A percentile compares a stretch with the other conserved stretches of the same genome.
Conservation (phyloP, 2,888 invertebrate genomes). For the Netelia virgata region DNA sequence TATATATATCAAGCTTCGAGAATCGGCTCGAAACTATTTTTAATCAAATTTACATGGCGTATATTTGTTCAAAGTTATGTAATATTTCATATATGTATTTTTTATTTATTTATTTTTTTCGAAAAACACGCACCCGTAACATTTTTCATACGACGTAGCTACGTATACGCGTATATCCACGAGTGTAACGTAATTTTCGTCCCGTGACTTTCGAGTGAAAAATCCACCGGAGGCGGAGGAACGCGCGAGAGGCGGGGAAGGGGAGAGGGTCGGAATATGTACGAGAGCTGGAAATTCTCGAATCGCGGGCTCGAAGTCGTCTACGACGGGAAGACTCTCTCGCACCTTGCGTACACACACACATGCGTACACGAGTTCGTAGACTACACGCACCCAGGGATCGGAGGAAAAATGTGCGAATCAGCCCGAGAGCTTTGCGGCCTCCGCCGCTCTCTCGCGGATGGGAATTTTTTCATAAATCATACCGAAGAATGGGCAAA, state of each 20-base stretch:
- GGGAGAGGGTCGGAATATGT: neutral
- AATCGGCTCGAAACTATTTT: too few relatives aligned
- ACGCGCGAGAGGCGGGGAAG: neutral
- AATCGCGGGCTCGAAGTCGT: conserved; percentile 28
- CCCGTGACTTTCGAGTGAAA: conserved; percentile 22
- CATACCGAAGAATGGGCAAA: conserved; percentile 52
- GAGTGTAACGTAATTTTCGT: conserved; percentile 11
- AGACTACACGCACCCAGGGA: neutral
- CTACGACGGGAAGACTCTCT: conserved; percentile 1
- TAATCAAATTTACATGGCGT: neutral
- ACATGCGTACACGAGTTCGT: neutral
- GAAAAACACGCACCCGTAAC: neutral
- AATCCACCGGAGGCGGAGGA: conserved; percentile 1
- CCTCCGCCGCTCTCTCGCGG: neutral
- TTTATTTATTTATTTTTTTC: conserved; percentile 8
- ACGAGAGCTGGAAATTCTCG: conserved; percentile 18
- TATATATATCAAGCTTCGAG: neutral
- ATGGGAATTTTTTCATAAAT: conserved; percentile 59
- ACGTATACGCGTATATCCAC: neutral
- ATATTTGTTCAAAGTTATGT: neutral
- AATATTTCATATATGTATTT: neutral
- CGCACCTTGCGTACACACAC: neutral
- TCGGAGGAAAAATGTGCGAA: conserved; percentile 56
- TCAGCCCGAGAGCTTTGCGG: conserved; percentile 29
- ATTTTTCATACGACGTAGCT: neutral